Evolutionary conservation across 2,113 vertebrate genomes (phyloP).

Genomic region (Tauraco erythrolophus): DNA sequence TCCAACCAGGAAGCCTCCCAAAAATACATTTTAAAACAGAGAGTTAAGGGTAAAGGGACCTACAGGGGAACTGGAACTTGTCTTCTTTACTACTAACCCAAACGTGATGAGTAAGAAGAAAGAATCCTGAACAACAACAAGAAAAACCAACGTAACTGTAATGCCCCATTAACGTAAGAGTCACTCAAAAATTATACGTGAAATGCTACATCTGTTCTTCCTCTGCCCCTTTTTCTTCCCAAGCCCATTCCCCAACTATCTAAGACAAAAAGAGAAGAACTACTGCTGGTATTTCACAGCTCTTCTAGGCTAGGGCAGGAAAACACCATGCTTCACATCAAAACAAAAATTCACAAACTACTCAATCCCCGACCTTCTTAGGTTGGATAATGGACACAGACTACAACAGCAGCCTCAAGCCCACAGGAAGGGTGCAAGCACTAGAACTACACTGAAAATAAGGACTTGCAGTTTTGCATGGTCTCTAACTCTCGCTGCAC

Average conservation of each 20-base stretch:
- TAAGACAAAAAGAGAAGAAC: background rate
- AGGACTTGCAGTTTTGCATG: background rate
- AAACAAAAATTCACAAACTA: background rate
- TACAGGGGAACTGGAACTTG: background rate
- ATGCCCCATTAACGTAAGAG: conserved; percentile 48
- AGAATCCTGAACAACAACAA: background rate
- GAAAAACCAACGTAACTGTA: background rate
- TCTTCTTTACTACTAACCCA: background rate
- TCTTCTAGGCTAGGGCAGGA: background rate
- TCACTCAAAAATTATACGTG: conserved; percentile 27
- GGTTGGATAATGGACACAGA: background rate
- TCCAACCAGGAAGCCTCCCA: background rate
- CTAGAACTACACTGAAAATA: background rate
- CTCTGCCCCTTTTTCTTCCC: background rate
- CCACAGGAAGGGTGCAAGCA: background rate
- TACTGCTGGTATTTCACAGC: background rate
- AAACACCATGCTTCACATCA: background rate
- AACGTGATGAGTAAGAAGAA: background rate
- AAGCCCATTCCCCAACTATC: background rate
- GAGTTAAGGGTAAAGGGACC: background rate
- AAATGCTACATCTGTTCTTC: conserved; percentile 62
- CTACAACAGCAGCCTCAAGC: background rate
- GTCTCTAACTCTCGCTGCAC: background rate
- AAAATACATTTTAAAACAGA: background rate
- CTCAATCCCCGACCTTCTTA: background rate